phyloP scores from a whole-genome alignment of 2,113 vertebrate genomes.

The Psilopsiagon aurifrons region DNA sequence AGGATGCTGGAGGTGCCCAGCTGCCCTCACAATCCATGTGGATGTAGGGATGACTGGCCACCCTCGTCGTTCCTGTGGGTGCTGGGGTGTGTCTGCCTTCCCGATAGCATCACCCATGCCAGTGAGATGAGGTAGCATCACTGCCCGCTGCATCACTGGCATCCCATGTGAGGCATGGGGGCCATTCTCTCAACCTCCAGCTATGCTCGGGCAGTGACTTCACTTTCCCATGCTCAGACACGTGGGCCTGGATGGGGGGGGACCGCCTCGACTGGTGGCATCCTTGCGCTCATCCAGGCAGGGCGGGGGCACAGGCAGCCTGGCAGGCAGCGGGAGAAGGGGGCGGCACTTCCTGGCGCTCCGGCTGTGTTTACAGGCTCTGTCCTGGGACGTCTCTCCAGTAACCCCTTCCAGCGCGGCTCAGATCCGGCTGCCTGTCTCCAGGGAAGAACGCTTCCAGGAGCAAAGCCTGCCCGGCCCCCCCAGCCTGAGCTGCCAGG shows the following conservation, averaged over 20 bases:
- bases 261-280: not conserved
- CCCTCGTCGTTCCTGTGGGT: not conserved
- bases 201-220: slow-evolving; percentile 25
- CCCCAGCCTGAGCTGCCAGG: not conserved
- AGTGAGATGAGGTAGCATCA: slow-evolving; percentile 10
- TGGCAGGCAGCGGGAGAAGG: not conserved
- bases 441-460: rapidly evolving
- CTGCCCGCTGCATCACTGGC: not conserved
- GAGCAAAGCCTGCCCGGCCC: not conserved
- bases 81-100: not conserved
- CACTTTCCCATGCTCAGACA: slow-evolving; percentile 45
- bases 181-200: slow-evolving; percentile 8
- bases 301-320: not conserved
- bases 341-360: slow-evolving; percentile 17
- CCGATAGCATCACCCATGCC: not conserved
- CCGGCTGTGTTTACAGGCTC: not conserved
- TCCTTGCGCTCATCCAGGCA: not conserved
- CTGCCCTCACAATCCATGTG: rapidly evolving
- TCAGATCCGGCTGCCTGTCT: not conserved
- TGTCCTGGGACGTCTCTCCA: not conserved
- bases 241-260: not conserved
- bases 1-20: not conserved
- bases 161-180: not conserved
- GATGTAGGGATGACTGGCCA: not conserved
- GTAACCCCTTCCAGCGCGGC: slow-evolving; percentile 13